Base-by-base conservation (phyloP, 2,113 vertebrate species). In the Trematocara marginatum region DNA sequence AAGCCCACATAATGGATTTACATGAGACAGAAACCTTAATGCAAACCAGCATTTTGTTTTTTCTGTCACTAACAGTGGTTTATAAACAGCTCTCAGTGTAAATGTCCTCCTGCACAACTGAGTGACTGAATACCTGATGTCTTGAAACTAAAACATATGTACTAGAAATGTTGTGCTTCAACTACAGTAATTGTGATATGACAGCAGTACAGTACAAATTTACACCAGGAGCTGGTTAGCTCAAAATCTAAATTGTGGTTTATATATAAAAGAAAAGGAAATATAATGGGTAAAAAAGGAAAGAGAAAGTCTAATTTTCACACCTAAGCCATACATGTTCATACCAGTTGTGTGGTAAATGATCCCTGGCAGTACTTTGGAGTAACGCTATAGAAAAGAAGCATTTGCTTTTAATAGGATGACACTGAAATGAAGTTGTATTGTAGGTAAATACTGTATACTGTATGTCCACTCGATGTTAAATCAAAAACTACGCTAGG, bases 21-120 rank as follows among this genome's bases (percentile, higher is more conserved):
- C 84, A 92, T 71, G 91, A 95, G 93, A 95, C 88, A 91, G 84
- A 95, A 96, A 96, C 96, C 95, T 97, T 96, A 96, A 96, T 96
- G 96, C 96, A 96, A 96, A 94, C 90, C 93, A 95, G 94, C 93
- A 53, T 88, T 82, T 81, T 20, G 10, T 64, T 64, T 78, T 81
- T 85, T 78, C 18, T 61, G 47, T 35, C 31, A 56, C 34, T 76
- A 51, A 42, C 49, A 56, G 78, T 20, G 13, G 80, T 81, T 76
- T 79, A 86, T 76, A 89, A 86, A 80, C 78, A 82, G 38, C 12
- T 51, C 40, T 57, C 6, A 10, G 64, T 85, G 64, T 64, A 80
- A 79, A 81, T 31, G 81, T 86, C 11, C 76, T 53, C n/a, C 71
- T 52, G 31, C 78, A 82, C 82, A 38, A 81, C 61, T 40, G n/a